Conservation (phyloP, 1,140 invertebrate species). For the Camponotus vicinus region DNA sequence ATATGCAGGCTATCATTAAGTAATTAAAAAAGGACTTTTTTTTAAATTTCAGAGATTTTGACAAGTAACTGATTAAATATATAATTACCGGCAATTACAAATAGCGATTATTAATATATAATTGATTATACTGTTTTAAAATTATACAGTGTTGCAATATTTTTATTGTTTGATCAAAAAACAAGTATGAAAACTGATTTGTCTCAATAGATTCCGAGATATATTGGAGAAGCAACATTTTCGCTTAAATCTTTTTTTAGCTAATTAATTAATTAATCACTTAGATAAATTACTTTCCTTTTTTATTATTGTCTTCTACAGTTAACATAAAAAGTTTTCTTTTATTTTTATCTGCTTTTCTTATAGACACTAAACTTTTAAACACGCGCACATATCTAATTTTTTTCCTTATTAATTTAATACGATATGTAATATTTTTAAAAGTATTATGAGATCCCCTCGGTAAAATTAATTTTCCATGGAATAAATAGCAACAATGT, state of each 20-base stretch:
- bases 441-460: background rate
- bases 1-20: background rate
- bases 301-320: background rate
- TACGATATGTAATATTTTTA: background rate
- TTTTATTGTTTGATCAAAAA: background rate
- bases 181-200: background rate
- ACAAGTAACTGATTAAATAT: background rate
- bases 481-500: conserved; percentile 15
- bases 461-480: conserved; percentile 16
- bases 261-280: too few species aligned
- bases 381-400: background rate
- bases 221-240: background rate
- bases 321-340: background rate
- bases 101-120: background rate
- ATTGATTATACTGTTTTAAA: background rate
- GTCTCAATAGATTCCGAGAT: background rate
- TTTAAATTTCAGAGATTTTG: background rate
- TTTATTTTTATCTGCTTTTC: background rate
- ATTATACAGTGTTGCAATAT: background rate
- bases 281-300: background rate
- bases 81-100: background rate
- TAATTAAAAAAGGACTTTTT: background rate
- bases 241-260: too few species aligned
- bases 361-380: background rate
- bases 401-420: background rate